Evolutionary conservation across 2,888 invertebrate species (phyloP), one percentile per base, ranked within the genome.

Genomic region (Volucella bombylans): DNA sequence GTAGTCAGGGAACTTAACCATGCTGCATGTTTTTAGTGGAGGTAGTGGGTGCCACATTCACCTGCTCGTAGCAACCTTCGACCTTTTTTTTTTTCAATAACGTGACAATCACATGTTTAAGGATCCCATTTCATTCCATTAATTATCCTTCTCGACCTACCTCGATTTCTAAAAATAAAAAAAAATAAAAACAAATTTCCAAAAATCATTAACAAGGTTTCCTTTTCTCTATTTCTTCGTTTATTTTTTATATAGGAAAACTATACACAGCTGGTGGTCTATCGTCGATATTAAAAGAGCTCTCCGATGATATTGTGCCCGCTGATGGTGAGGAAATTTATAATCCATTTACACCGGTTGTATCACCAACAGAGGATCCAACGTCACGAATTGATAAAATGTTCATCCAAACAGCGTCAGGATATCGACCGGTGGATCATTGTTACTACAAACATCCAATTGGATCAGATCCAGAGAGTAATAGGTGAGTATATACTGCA

Each of bases 301-400:
- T 92, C 88, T 90, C 91, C 67, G 92, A 92, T 87, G 92, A 92
- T 88, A 91, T 92, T 83, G 89, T 92, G 64, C 92, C 92, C 72
- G 89, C 88, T 62, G 90, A 90, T 78, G 91, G 91, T 72, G 92
- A 92, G 87, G 92, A 92, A 88, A 92, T 92, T 87, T 92, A 92
- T 88, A 92, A 92, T 90, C 92, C 92, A 87, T 92, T 92, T 88
- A 92, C 92, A 88, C 92, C 92, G 82, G 92, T 92, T 86, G 91
- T 92, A 87, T 92, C 92, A 69, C 92, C 92, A 87, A 91, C 92
- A 50, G 90, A 89, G 65, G 91, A 91, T 82, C 91, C 91, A 88
- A 90, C 90, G 87, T 89, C 91, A 86, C 90, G 91, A 87, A 91
- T 92, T 87, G 92, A 92, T 87, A 92, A 92, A 90, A 91, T 92